phyloP scores from a whole-genome alignment of 2,888 invertebrate genomes.

The Tipula helvola region DNA sequence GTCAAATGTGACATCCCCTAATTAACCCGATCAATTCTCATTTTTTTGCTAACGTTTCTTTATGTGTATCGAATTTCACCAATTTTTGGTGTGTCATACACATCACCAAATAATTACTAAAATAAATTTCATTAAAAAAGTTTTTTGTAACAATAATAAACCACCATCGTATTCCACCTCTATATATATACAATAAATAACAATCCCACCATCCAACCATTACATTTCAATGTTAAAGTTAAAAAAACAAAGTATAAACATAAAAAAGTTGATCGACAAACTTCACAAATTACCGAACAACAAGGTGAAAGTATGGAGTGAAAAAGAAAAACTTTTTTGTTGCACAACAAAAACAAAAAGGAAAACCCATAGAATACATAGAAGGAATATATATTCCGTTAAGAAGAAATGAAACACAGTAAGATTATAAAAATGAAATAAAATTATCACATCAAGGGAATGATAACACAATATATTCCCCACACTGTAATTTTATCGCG shows the following conservation, averaged over 20 bases:
- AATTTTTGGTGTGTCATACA: not conserved
- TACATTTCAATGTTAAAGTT: not conserved
- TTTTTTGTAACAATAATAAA: not conserved
- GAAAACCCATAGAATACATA: not conserved
- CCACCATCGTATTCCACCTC: not conserved
- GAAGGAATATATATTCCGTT: not conserved
- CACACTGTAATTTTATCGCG: constrained; percentile 4
- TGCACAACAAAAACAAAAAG: not conserved
- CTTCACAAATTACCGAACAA: not conserved
- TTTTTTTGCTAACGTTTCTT: not conserved
- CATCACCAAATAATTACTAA: not conserved
- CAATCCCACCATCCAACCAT: not conserved
- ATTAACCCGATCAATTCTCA: no score
- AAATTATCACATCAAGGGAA: not conserved
- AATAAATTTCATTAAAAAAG: not conserved
- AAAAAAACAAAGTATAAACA: not conserved
- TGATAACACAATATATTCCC: not conserved
- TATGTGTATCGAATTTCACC: not conserved
- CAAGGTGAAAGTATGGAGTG: not conserved
- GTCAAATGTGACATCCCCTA: no score
- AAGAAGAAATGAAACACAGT: not conserved
- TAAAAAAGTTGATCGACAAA: not conserved
- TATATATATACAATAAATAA: not conserved
- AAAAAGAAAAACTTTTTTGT: not conserved
- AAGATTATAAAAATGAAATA: constrained; percentile 4